phyloP scores from a whole-genome alignment of 2,888 invertebrate genomes.

The Macrosiphum euphorbiae region DNA sequence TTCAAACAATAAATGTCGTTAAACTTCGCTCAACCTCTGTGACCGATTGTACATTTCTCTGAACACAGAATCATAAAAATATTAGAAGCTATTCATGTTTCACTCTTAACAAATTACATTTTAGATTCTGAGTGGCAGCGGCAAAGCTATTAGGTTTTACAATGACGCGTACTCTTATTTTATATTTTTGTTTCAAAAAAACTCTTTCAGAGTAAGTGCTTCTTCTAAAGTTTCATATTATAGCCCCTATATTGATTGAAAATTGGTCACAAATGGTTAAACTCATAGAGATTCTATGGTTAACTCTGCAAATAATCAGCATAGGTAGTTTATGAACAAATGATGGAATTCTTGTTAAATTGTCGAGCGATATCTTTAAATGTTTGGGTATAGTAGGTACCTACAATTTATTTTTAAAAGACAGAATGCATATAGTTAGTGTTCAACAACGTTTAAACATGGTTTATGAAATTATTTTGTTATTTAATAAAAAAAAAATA shows the following conservation, averaged over 20 bases:
- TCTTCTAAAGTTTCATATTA: neutral
- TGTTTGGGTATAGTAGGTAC: neutral
- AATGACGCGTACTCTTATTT: neutral
- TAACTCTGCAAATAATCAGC: neutral
- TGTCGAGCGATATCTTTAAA: neutral
- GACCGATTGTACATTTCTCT: neutral
- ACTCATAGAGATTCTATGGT: neutral
- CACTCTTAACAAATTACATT: slow-evolving; percentile 6
- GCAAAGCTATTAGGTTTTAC: neutral
- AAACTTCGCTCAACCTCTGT: neutral
- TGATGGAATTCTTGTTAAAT: neutral
- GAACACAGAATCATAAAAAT: neutral
- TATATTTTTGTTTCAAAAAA: neutral
- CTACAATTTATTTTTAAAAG: neutral
- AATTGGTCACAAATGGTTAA: neutral
- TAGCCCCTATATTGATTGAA: neutral
- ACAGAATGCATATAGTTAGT: neutral
- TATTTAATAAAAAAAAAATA: neutral
- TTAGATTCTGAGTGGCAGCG: neutral
- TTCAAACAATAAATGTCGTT: slow-evolving; percentile 19
- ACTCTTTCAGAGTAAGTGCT: neutral
- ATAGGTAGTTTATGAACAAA: neutral
- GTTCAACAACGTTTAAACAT: neutral
- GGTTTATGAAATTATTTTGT: neutral
- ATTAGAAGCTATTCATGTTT: neutral